These are phyloP conservation scores for Eupeodes luniger DNA, from an alignment of 2,888 invertebrate genomes.

Conservation along the genomic window DNA sequence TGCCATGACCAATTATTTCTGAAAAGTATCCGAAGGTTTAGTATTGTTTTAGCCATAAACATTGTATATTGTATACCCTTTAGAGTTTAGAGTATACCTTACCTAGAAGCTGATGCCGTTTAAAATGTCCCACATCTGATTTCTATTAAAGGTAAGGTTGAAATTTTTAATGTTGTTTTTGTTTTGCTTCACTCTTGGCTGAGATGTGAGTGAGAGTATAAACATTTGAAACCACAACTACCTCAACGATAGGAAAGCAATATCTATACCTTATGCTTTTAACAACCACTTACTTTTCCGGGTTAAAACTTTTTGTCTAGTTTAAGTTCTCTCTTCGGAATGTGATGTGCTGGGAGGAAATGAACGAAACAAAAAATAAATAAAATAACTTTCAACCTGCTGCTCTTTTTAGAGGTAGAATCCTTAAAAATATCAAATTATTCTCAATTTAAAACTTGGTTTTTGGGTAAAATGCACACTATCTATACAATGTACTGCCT, in stretches of 20 bases:
- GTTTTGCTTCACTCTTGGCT: slow-evolving; percentile 31
- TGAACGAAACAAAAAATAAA: background rate
- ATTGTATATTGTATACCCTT: slow-evolving; percentile 23
- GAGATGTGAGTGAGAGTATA: slow-evolving; percentile 25
- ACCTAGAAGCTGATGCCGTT: background rate
- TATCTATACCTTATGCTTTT: slow-evolving; percentile 5
- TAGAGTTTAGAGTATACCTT: background rate
- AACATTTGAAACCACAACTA: slow-evolving; percentile 39
- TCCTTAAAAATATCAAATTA: slow-evolving; percentile 71
- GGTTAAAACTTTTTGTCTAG: slow-evolving; percentile 44
- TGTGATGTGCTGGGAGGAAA: slow-evolving; percentile 1
- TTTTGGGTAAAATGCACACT: slow-evolving; percentile 2
- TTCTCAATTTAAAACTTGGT: slow-evolving; percentile 43
- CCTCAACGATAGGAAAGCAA: slow-evolving; percentile 22
- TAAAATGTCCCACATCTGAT: slow-evolving; percentile 18
- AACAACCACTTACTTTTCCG: slow-evolving; percentile 34
- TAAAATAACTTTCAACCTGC: slow-evolving; percentile 47
- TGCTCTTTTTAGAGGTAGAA: slow-evolving; percentile 48
- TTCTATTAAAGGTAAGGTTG: slow-evolving; percentile 44
- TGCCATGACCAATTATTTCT: slow-evolving; percentile 60
- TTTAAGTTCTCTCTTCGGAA: slow-evolving; percentile 5
- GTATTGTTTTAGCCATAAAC: slow-evolving; percentile 15
- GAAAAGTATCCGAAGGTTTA: slow-evolving; percentile 32
- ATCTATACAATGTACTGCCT: background rate
- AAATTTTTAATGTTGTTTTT: slow-evolving; percentile 40